These are phyloP conservation scores for Phymorhynchus buccinoides DNA, from an alignment of 1,140 invertebrate genomes.

Conservation along the genomic window DNA sequence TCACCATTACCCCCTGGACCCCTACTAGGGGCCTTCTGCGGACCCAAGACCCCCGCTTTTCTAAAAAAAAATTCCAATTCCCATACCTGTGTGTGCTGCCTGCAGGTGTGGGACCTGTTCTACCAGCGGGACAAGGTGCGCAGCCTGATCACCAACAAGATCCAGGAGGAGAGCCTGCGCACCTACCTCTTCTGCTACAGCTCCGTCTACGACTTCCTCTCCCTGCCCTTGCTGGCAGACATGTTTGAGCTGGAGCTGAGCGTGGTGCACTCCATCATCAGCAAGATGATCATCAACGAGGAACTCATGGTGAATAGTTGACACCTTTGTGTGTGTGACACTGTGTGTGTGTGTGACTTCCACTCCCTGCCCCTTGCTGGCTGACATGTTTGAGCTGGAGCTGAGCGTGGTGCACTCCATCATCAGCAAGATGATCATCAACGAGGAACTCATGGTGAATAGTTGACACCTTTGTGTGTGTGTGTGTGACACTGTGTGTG, in stretches of 20 bases:
- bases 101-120: constrained; percentile 96
- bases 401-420: constrained; percentile 92
- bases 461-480: too few species aligned
- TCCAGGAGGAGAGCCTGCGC: constrained; percentile 96
- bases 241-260: constrained; percentile 94
- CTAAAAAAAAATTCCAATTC: neutral
- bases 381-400: constrained; percentile 95
- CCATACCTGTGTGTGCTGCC: too few species aligned
- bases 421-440: constrained; percentile 99
- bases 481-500: too few species aligned
- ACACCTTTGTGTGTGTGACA: too few species aligned
- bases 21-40: too few species aligned
- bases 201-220: constrained; percentile 97
- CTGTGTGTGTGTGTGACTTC: too few species aligned
- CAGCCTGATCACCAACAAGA: constrained; percentile 92
- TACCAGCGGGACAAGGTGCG: constrained; percentile 94
- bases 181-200: constrained; percentile 99
- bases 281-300: constrained; percentile 99
- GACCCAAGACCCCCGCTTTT: too few species aligned
- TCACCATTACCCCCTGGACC: too few species aligned
- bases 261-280: constrained; percentile 95
- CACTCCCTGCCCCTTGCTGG: constrained; percentile 82
- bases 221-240: constrained; percentile 86
- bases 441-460: constrained; percentile 93
- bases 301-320: constrained; percentile 88